These are phyloP conservation scores for Gymnogyps californianus DNA, from an alignment of 2,113 vertebrate species.

Conservation along the genomic window DNA sequence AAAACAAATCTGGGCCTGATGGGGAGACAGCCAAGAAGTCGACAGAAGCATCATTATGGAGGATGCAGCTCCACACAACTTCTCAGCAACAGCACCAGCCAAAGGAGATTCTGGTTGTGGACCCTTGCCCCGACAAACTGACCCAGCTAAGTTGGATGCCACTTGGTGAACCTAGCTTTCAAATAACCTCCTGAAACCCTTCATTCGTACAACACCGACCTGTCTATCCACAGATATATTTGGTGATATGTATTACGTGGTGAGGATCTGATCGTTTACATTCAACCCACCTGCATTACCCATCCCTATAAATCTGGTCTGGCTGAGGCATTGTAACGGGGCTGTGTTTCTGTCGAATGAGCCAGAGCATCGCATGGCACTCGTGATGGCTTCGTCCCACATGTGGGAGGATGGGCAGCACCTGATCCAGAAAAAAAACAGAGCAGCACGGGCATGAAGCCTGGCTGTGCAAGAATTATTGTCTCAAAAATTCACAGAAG, in stretches of 20 bases:
- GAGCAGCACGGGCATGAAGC: background rate
- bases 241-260: background rate
- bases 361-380: background rate
- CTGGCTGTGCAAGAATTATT: background rate
- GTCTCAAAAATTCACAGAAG: background rate
- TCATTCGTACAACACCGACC: background rate
- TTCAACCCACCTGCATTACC: background rate
- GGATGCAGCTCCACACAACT: background rate
- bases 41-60: background rate
- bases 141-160: background rate
- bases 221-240: rapidly evolving
- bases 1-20: background rate
- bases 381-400: rapidly evolving
- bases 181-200: background rate
- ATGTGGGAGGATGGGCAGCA: background rate
- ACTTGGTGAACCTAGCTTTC: background rate
- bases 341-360: background rate
- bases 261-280: background rate
- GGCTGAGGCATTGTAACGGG: background rate
- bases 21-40: background rate
- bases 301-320: background rate
- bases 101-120: background rate
- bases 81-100: background rate
- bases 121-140: background rate
- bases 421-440: background rate